These are phyloP conservation scores for Lutraria rhynchaena DNA, from an alignment of 1,140 invertebrate genomes.

Conservation along the genomic window DNA sequence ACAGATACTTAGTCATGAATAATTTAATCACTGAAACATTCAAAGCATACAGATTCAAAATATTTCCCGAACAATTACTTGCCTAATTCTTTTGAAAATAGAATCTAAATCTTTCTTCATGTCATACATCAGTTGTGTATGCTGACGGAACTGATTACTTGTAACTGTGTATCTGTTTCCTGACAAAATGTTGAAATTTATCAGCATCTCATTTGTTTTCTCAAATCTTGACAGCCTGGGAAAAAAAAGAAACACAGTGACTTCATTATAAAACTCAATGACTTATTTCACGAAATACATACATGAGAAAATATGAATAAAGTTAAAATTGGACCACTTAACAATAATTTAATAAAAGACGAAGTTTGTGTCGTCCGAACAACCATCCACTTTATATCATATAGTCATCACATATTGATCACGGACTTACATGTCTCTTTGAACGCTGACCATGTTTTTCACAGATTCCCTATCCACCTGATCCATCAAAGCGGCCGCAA, in stretches of 20 bases:
- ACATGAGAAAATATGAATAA: too few relatives aligned
- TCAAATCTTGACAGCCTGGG: conserved; percentile 95
- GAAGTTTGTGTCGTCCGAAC: too few relatives aligned
- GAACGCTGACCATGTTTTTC: conserved; percentile 46
- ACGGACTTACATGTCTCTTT: conserved; percentile 58
- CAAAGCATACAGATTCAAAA: too few relatives aligned
- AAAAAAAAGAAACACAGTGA: conserved; percentile 67
- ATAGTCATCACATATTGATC: too few relatives aligned
- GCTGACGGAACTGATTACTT: conserved; percentile 93
- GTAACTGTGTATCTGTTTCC: conserved; percentile 90
- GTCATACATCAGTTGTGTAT: conserved; percentile 89
- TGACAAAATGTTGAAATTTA: conserved; percentile 96
- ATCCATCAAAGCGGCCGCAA: conserved; percentile 52
- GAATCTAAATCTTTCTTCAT: conserved; percentile 86
- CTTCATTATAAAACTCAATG: too few relatives aligned
- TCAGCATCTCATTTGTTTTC: conserved; percentile 98
- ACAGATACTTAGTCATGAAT: too few relatives aligned
- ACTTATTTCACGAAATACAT: too few relatives aligned
- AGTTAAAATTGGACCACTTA: too few relatives aligned
- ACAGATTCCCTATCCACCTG: conserved; percentile 58
- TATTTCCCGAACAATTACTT: too few relatives aligned
- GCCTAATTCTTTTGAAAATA: conserved; percentile 84
- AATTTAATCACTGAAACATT: too few relatives aligned
- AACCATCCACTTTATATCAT: too few relatives aligned
- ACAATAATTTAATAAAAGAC: too few relatives aligned